phyloP scores from a whole-genome alignment of 2,888 invertebrate genomes.

The Hetaerina titia region DNA sequence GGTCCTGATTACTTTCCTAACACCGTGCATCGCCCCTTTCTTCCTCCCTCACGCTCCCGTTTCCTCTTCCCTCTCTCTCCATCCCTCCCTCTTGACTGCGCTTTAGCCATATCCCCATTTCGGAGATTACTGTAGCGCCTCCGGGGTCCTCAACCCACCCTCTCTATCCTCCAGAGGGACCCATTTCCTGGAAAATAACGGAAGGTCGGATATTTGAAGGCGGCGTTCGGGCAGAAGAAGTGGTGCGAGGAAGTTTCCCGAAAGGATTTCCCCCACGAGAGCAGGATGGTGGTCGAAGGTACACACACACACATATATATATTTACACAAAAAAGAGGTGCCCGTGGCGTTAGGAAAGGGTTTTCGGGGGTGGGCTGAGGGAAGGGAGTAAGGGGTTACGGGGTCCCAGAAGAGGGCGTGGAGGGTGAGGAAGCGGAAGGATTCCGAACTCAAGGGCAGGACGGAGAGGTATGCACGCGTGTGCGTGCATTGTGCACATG shows the following conservation, averaged over 20 bases:
- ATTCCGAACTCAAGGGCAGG: conserved; percentile 10
- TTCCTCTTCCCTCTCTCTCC: neutral
- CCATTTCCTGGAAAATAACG: conserved; percentile 39
- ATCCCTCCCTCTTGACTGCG: neutral
- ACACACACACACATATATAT: neutral
- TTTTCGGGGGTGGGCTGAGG: neutral
- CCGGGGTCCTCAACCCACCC: neutral
- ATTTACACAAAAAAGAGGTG: neutral
- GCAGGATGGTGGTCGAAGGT: neutral
- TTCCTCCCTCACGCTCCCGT: neutral
- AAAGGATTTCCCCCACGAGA: neutral
- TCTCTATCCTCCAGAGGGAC: neutral
- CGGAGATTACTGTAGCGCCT: neutral
- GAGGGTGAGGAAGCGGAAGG: neutral
- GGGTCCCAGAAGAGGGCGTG: neutral
- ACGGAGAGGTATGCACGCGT: neutral
- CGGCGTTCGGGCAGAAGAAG: neutral
- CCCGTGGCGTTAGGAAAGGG: neutral
- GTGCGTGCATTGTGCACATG: neutral
- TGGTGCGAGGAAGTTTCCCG: neutral
- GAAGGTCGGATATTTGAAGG: neutral
- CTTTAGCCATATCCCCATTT: neutral
- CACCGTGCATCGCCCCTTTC: neutral
- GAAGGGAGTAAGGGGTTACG: neutral
- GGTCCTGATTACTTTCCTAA: neutral